A percentile compares a stretch with the other conserved stretches of the same genome.
These are phyloP conservation scores for Stomatorhinus walkeri DNA, from an alignment of 2,797 vertebrate species.

Conservation along the genomic window DNA sequence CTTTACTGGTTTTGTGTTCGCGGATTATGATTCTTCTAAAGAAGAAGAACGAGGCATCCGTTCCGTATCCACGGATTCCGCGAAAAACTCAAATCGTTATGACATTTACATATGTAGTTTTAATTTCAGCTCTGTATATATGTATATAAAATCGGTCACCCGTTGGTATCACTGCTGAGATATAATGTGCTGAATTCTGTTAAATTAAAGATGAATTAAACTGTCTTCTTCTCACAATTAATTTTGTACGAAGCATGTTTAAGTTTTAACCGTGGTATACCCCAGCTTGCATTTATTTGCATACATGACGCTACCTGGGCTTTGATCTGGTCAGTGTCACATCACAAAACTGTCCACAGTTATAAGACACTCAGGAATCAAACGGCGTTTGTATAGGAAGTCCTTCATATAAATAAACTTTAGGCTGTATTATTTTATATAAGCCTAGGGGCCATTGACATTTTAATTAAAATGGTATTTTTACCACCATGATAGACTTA, in stretches of 20 bases:
- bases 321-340: neutral
- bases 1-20: conserved; percentile 27
- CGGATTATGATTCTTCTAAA: conserved; percentile 17
- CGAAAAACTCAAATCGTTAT: neutral
- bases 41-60: neutral
- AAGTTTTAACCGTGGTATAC: neutral
- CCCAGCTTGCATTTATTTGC: neutral
- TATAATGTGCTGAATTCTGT: neutral
- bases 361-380: neutral
- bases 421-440: neutral
- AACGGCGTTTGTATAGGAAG: neutral
- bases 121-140: neutral
- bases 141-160: neutral
- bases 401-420: neutral
- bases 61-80: neutral
- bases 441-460: neutral
- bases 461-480: neutral
- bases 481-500: neutral
- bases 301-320: too few relatives aligned
- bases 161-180: neutral
- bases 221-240: neutral
- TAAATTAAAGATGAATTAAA: neutral
- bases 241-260: neutral
- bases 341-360: neutral
- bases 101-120: neutral